Evolutionary conservation across 2,113 vertebrate genomes (phyloP).

Genomic region (Donacobius atricapilla): DNA sequence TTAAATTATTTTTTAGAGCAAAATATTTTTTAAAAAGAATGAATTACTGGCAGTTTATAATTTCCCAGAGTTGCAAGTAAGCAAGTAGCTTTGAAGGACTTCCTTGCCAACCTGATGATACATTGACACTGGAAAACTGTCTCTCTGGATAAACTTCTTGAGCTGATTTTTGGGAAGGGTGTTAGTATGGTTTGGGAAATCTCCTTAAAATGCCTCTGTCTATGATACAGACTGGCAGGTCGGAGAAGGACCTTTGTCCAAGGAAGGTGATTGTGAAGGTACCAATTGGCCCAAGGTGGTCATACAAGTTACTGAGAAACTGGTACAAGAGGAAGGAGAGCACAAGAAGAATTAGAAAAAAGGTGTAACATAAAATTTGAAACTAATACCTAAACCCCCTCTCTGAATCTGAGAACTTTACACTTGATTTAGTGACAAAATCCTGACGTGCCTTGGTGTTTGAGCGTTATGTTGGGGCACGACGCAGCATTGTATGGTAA

Average conservation of each 20-base stretch:
- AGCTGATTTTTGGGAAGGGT: neutral
- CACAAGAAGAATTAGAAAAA: neutral
- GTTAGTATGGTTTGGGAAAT: neutral
- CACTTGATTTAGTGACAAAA: neutral
- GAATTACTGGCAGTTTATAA: neutral
- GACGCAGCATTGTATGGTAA: neutral
- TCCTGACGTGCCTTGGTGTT: neutral
- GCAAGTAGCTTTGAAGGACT: neutral
- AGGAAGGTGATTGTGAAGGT: neutral
- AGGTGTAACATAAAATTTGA: neutral
- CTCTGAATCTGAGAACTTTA: neutral
- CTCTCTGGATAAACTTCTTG: neutral
- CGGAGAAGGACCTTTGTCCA: neutral
- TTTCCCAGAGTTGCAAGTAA: neutral
- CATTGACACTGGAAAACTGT: neutral
- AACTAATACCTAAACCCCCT: neutral
- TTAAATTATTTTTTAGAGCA: no score
- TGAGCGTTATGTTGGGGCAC: rapidly evolving
- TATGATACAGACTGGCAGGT: neutral
- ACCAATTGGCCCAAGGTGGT: no score
- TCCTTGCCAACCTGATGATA: neutral
- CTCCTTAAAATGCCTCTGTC: neutral
- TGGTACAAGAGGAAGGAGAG: neutral
- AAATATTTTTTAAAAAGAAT: neutral
- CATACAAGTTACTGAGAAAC: rapidly evolving